phyloP scores from a whole-genome alignment of 1,140 invertebrate genomes.

The Sminthurinus signatus region DNA sequence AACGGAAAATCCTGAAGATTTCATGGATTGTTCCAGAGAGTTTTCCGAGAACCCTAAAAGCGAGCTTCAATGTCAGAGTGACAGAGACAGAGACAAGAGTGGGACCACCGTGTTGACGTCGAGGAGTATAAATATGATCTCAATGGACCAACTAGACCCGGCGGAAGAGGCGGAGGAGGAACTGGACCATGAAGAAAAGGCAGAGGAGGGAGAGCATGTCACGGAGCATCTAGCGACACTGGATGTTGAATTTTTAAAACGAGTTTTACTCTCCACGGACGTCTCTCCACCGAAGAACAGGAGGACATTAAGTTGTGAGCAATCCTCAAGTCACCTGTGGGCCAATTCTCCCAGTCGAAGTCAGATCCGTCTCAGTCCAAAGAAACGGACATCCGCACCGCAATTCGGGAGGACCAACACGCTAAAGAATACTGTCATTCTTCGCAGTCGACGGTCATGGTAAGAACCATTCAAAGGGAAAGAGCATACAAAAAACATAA shows the following conservation, averaged over 20 bases:
- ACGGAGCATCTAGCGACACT: conserved; percentile 3
- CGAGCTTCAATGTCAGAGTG: no score
- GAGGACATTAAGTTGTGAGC: conserved; percentile 26
- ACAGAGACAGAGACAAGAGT: no score
- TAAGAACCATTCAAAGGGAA: no score
- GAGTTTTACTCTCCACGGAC: conserved; percentile 24
- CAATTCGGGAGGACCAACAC: conserved; percentile 31
- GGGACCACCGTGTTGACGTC: no score
- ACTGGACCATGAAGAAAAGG: no score
- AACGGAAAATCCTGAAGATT: no score
- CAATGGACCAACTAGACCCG: no score
- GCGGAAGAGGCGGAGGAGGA: no score
- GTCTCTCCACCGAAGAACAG: conserved; percentile 23
- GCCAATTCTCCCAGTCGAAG: conserved; percentile 14
- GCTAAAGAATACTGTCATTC: conserved; percentile 20
- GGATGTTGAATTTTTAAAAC: conserved; percentile 30
- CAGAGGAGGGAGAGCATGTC: conserved; percentile 4
- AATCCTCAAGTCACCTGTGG: conserved; percentile 25
- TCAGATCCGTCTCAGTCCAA: conserved; percentile 14
- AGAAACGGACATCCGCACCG: conserved; percentile 30
- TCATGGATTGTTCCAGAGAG: no score
- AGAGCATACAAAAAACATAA: no score
- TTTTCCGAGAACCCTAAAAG: no score
- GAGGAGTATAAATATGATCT: no score
- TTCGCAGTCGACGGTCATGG: conserved; percentile 26